Conservation (phyloP, 2,888 invertebrate genomes). For the Caenorhabditis imperialis region DNA sequence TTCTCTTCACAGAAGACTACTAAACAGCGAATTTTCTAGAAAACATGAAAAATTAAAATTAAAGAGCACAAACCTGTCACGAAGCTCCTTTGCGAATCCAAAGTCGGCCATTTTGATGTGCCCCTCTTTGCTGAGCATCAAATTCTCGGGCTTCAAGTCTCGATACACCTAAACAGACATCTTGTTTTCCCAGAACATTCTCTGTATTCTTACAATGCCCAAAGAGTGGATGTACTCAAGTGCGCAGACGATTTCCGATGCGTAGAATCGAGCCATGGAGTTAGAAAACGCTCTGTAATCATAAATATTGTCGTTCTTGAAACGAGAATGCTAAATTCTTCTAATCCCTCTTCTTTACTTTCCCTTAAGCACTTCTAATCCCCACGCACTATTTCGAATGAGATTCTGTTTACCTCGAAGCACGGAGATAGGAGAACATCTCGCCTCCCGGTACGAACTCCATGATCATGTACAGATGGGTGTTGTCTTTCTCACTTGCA, state of each 20-base stretch:
- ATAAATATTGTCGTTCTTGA: too few species aligned
- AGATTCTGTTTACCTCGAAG: conserved; percentile 53
- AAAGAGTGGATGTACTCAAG: conserved; percentile 93
- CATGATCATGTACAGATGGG: conserved; percentile 94
- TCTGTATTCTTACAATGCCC: conserved; percentile 83
- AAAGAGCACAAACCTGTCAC: conserved; percentile 84
- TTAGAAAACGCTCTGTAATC: conserved; percentile 77
- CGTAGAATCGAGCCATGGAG: conserved; percentile 90
- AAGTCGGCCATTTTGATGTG: conserved; percentile 98
- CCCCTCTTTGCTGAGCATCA: conserved; percentile 91
- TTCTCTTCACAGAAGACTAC: background rate
- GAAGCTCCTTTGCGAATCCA: conserved; percentile 94
- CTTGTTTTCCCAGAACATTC: background rate
- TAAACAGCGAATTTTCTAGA: background rate
- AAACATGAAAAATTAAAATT: conserved; percentile 1
- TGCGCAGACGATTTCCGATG: conserved; percentile 93
- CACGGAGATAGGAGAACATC: conserved; percentile 83
- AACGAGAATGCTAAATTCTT: too few species aligned
- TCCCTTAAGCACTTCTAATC: too few species aligned
- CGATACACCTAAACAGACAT: conserved; percentile 82
- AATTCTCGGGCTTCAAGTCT: conserved; percentile 94
- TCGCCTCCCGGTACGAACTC: conserved; percentile 98
- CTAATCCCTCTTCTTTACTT: conserved; percentile 4
- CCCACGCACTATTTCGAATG: too few species aligned
- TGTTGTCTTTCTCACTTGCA: conserved; percentile 92